A percentile compares a stretch with the other conserved stretches of the same genome.
These are phyloP conservation scores for Indri indri DNA, from an alignment of 2,113 vertebrate genomes.

Conservation along the genomic window DNA sequence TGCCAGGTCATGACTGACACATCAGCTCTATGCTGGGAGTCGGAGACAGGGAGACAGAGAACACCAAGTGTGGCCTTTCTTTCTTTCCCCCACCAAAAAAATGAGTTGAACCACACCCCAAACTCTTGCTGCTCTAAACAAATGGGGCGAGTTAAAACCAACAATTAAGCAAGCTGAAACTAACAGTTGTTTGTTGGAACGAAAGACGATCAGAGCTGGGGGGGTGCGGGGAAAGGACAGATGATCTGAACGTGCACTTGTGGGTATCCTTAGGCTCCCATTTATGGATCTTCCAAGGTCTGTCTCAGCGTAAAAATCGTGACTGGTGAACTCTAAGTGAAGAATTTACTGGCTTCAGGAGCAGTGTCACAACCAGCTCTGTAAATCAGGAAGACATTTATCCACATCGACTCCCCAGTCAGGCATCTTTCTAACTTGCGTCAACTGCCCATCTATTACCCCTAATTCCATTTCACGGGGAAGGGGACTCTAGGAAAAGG, in stretches of 20 bases:
- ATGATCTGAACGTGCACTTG: not conserved
- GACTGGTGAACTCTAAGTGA: not conserved
- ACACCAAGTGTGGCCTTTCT: not conserved
- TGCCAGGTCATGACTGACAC: not conserved
- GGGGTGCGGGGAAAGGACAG: fast-evolving
- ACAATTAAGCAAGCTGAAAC: not conserved
- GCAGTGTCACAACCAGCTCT: not conserved
- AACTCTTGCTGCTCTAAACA: not conserved
- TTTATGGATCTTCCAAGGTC: not conserved
- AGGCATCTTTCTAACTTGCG: not conserved
- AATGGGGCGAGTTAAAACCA: not conserved
- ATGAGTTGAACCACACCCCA: not conserved
- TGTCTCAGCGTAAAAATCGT: not conserved
- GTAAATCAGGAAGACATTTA: not conserved
- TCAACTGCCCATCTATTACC: not conserved
- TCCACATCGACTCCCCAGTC: not conserved
- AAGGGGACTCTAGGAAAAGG: not conserved
- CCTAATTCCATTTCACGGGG: not conserved
- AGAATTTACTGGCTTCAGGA: not conserved
- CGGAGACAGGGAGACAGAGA: not conserved
- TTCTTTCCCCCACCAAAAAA: not conserved
- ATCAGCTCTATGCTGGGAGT: not conserved
- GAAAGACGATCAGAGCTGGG: not conserved
- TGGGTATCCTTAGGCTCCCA: not conserved
- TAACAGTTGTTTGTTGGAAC: not conserved